These are phyloP conservation scores for Xanthorhoe designata DNA, from an alignment of 2,888 invertebrate species.

Conservation along the genomic window DNA sequence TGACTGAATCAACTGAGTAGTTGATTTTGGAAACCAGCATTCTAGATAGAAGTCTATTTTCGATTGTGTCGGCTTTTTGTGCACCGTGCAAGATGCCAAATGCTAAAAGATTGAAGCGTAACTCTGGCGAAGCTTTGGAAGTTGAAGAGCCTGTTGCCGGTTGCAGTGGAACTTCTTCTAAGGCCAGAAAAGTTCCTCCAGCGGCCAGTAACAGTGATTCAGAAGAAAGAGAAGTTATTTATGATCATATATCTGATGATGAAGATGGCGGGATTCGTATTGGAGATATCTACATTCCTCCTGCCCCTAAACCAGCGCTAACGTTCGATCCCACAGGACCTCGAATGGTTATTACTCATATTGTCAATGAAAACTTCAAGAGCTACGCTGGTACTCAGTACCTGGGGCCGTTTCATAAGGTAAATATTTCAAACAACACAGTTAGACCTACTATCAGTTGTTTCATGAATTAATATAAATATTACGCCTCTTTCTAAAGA, in stretches of 20 bases:
- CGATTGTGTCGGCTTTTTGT: neutral
- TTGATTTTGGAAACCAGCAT: neutral
- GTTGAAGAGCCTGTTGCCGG: conserved; percentile 60
- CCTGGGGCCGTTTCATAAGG: conserved; percentile 98
- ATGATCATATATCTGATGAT: conserved; percentile 80
- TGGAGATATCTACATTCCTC: conserved; percentile 94
- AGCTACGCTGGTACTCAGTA: conserved; percentile 94
- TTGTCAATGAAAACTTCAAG: conserved; percentile 97
- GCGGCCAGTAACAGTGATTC: conserved; percentile 1
- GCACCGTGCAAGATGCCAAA: conserved; percentile 57
- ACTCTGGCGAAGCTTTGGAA: conserved; percentile 72
- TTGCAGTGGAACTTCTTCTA: conserved; percentile 10
- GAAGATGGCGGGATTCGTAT: conserved; percentile 90
- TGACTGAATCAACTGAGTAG: neutral
- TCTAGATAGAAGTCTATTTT: neutral
- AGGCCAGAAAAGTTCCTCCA: conserved; percentile 7
- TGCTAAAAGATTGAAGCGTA: conserved; percentile 58
- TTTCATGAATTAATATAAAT: neutral
- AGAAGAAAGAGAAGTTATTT: conserved; percentile 56
- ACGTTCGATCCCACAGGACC: conserved; percentile 91
- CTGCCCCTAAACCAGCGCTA: conserved; percentile 88
- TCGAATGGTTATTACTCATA: conserved; percentile 95
- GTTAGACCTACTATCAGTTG: neutral
- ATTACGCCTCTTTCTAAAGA: too few species aligned
- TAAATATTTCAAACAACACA: conserved; percentile 59